Percentiles rank a stretch among this genome's conserved stretches.
phyloP scores from a whole-genome alignment of 2,113 vertebrate species.

The Saccopteryx leptura region DNA sequence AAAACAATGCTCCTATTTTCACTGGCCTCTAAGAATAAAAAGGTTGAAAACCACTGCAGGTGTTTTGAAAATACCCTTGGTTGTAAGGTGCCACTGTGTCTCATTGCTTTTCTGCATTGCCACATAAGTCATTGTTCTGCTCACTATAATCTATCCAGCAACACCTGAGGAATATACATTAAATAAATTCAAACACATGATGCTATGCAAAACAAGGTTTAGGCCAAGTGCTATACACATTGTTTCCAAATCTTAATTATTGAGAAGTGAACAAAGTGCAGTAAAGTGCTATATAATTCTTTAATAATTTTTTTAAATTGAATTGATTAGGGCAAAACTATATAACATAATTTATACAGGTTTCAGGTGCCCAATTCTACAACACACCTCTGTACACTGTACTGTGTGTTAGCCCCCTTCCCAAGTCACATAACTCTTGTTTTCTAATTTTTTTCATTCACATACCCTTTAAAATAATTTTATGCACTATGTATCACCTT shows the following conservation, averaged over 20 bases:
- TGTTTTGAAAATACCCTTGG: neutral
- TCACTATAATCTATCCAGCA: neutral
- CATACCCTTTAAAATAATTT: neutral
- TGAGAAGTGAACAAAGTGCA: neutral
- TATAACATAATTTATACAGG: too few relatives aligned
- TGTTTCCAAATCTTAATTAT: neutral
- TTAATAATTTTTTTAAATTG: neutral
- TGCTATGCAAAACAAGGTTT: neutral
- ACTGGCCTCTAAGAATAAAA: too few relatives aligned
- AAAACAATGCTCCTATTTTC: too few relatives aligned
- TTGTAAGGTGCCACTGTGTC: neutral
- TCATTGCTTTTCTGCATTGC: neutral
- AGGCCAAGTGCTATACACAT: neutral
- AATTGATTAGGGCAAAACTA: too few relatives aligned
- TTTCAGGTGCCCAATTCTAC: too few relatives aligned
- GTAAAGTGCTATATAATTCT: neutral
- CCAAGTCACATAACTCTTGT: neutral
- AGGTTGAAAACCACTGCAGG: too few relatives aligned
- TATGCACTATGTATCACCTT: neutral
- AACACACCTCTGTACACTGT: too few relatives aligned
- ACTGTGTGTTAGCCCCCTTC: too few relatives aligned
- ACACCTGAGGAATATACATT: neutral
- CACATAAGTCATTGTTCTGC: neutral
- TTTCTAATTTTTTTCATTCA: constrained; percentile 11
- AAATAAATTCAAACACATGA: neutral